Base-by-base conservation (phyloP, 1,140 invertebrate genomes). In the Caenorhabditis briggsae region DNA sequence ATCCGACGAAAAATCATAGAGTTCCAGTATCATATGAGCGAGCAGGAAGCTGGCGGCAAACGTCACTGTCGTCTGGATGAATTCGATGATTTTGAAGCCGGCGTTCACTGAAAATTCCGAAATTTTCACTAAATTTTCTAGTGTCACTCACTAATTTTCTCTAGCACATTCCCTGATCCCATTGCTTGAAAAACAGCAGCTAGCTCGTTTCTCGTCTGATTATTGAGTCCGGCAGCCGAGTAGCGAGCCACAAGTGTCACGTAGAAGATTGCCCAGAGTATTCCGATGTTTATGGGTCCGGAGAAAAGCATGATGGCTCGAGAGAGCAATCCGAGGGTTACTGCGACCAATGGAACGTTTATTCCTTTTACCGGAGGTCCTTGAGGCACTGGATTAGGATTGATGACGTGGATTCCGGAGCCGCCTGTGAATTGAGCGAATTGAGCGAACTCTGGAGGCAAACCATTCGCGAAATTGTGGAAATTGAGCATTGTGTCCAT, bases 241-340 rank as follows among this genome's bases (percentile, higher is more conserved):
- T 50, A 78, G 50, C 70, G 70, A 50, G 70, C n/a, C 8, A 78
- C 70, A 50, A 78, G 70, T 50, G 70, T 23, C 5, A 78, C 70
- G 46, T 78, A 78, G n/a, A 78, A 78, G 33, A 78, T 78, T 11
- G 70, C 70, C 70, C 70, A 78, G 11, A 78, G 43, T 9, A 78
- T 78, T 78, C 70, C 70, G n/a, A 78, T 78, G n/a, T 78, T 78
- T 50, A 78, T 78, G 20, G 70, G 70, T 78, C 70, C 70, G 23
- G 70, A 50, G 70, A 78, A 50, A 5, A 78, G 70, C 70, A 78
- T 78, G 8, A 78, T 78, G n/a, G 70, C 70, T 25, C 70, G 70
- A 78, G 70, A 78, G 46, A 78, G 43, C 11, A 78, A 12, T 11
- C 70, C 70, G n/a, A 78, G 46, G 23, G n/a, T 78, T 0, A 78